Base-by-base conservation (phyloP, 2,888 invertebrate genomes). In the Aporophyla lueneburgensis region DNA sequence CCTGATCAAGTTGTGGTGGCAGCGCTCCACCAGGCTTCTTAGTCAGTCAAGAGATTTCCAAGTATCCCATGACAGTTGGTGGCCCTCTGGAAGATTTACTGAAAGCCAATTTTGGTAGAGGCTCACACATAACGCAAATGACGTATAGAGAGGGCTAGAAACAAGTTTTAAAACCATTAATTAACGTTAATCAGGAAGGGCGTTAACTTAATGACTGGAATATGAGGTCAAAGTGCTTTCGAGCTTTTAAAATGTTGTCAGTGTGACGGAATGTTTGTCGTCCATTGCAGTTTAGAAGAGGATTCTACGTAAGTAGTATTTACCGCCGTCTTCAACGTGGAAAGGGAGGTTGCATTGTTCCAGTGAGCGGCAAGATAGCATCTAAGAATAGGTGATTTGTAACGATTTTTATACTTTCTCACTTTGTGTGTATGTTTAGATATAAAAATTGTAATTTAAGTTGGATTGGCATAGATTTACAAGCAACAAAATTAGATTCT, bases 141-240 rank as follows among this genome's bases (percentile, higher is more conserved):
- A 80, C 74, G 72, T 49, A 53, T 49, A 59, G 6, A 46, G 54
- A 63, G 78, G 76, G 75, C 58, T 74, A 68, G 59, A 78, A 82
- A 84, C 74, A 85, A 84, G 79, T 86, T 81, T 87, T 84, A 67
- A 77, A 84, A 78, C 75, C 76, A 76, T 76, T 86, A 71, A 87
- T 87, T 86, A 87, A 80, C 65, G 74, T 75, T 87, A 84, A 87
- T 87, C 80, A 83, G 84, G 85, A 80, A 81, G 87, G 79, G 79
- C 84, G 74, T 84, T 79, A 74, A 83, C 67, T 84, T 82, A 81
- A 83, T 77, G 77, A 71, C 61, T 62, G 43, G 71, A 73, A 80
- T 79, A 81, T 80, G 74, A 81, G 81, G 81, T 62, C 65, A 77
- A 66, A 78, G 68, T 59, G 79, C 72, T 83, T 71, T 66, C 40